Evolutionary conservation across 2,113 vertebrate genomes (phyloP), one percentile per base, ranked within the genome.

Genomic region (Thalassoma bifasciatum): DNA sequence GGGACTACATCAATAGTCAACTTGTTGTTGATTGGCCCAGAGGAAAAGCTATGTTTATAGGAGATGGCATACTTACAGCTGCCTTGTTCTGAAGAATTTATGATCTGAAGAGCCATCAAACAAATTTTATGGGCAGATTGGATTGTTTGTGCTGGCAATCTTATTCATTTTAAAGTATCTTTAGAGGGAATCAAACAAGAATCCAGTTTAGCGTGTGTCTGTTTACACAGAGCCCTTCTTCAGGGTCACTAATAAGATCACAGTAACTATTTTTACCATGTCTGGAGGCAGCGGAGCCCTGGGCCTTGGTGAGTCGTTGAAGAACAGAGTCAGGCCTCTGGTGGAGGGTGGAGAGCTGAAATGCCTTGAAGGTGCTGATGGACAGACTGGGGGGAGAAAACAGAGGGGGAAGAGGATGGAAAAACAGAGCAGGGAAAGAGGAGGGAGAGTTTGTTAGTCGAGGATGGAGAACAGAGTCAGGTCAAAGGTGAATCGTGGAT

Each of bases 241-340:
- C 36, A 23, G 47, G 77, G 66, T 80, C 26, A 36, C 60, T 74
- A 66, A 81, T 81, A 61, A 63, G 77, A 90, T 71, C 72, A 78
- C 4, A 60, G 79, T 40, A 26, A 69, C 68, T 70, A 66, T 80
- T 75, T 72, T 84, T 89, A 92, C 91, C 90, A 0, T 81, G 82
- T 83, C 85, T 84, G 82, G 85, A 86, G 80, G 82, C 42, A 75
- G 70, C 19, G 72, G 75, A 67, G 75, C 68, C 78, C 44, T 77
- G 75, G 72, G 75, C 70, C 70, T 80, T 89, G 75, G 80, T 91
- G 74, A 91, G 83, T 21, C 85, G 86, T 1, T 88, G 85, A 14
- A 93, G 92, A 69, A 95, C 79, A 16, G 91, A 85, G 85, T 96
- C 95, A 0, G 95, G 95, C 19, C 94, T 94, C 89, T 96, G 95